phyloP scores from a whole-genome alignment of 2,888 invertebrate genomes.

The Caenorhabditis drosophilae region DNA sequence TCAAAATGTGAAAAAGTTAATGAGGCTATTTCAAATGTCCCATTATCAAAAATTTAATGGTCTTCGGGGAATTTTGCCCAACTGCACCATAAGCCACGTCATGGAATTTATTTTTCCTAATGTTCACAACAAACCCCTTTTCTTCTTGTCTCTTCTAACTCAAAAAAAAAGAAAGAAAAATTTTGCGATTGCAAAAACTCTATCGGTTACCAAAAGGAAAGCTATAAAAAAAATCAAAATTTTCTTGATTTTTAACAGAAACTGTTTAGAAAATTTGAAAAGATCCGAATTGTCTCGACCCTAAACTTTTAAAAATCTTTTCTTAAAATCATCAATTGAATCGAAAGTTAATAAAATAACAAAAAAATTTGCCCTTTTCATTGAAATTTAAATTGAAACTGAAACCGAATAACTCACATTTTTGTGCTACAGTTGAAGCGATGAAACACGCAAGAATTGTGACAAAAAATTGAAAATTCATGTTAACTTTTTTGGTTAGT shows the following conservation, averaged over 20 bases:
- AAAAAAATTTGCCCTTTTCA: too few relatives aligned
- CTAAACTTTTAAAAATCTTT: background rate
- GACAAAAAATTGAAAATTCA: slow-evolving; percentile 30
- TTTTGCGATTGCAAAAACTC: too few relatives aligned
- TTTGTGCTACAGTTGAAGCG: slow-evolving; percentile 27
- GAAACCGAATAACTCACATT: slow-evolving; percentile 14
- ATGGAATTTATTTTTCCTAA: too few relatives aligned
- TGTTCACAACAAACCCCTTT: too few relatives aligned
- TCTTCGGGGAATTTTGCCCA: too few relatives aligned
- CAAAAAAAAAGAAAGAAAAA: too few relatives aligned
- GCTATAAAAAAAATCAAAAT: background rate
- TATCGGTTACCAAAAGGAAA: too few relatives aligned
- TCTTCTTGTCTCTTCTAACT: too few relatives aligned
- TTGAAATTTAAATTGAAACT: too few relatives aligned
- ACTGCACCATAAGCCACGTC: too few relatives aligned
- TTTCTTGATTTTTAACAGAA: background rate
- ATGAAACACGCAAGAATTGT: slow-evolving; percentile 29
- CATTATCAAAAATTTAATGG: too few relatives aligned
- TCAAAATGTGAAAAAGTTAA: background rate
- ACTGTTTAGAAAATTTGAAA: background rate
- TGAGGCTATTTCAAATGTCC: too few relatives aligned
- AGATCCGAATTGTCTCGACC: slow-evolving; percentile 4
- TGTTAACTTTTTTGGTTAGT: slow-evolving; percentile 12
- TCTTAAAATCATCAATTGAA: background rate
- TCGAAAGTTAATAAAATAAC: slow-evolving; percentile 2